Conservation (phyloP, 2,888 invertebrate genomes). For the Salpingus planirostris region DNA sequence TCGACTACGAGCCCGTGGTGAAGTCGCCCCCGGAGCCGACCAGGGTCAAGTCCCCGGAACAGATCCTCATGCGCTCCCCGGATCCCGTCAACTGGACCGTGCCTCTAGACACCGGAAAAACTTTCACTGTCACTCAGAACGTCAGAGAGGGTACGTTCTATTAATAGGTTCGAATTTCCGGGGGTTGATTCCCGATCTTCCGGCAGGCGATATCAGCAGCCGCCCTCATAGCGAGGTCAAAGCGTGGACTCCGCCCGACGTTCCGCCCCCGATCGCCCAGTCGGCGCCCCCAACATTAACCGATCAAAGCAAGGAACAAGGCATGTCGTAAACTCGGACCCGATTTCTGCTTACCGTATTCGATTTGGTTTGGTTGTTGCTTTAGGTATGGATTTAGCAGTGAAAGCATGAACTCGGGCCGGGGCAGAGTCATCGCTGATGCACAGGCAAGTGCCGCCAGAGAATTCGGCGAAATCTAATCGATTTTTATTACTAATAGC, state of each 20-base stretch:
- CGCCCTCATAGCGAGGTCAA: slow-evolving; percentile 85
- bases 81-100: slow-evolving; percentile 95
- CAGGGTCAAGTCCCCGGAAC: slow-evolving; percentile 86
- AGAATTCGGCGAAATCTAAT: too few species aligned
- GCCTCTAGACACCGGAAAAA: slow-evolving; percentile 86
- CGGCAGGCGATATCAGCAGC: slow-evolving; percentile 64
- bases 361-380: slow-evolving; percentile 39
- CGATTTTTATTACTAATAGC: too few species aligned
- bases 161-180: too few species aligned
- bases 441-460: slow-evolving; percentile 37
- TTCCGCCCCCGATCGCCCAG: slow-evolving; percentile 55
- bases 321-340: slow-evolving; percentile 36
- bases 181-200: neutral
- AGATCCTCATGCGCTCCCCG: slow-evolving; percentile 85
- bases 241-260: slow-evolving; percentile 59
- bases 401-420: slow-evolving; percentile 36
- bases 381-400: slow-evolving; percentile 42
- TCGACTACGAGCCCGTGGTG: slow-evolving; percentile 61
- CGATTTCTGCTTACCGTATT: slow-evolving; percentile 40
- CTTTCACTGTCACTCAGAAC: slow-evolving; percentile 88
- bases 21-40: slow-evolving; percentile 92
- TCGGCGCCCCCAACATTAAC: slow-evolving; percentile 59
- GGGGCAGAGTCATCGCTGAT: slow-evolving; percentile 35
- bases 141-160: slow-evolving; percentile 59
- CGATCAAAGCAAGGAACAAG: slow-evolving; percentile 51